A percentile compares a stretch with the other conserved stretches of the same genome.
phyloP scores from a whole-genome alignment of 2,113 vertebrate species.

The Sinocyclocheilus anophthalmus region DNA sequence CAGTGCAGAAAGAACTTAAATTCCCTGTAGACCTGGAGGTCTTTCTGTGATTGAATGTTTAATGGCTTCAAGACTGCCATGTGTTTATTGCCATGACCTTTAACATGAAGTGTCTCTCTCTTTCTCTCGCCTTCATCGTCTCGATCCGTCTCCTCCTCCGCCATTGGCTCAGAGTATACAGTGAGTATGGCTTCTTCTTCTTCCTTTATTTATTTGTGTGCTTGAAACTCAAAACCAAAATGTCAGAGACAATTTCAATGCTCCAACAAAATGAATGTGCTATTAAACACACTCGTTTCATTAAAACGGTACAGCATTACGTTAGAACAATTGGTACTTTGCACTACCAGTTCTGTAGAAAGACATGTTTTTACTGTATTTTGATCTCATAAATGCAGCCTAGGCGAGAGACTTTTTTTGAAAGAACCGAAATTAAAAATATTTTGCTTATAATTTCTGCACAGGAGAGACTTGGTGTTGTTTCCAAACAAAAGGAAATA shows the following conservation, averaged over 20 bases:
- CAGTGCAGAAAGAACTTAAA: background rate
- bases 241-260: background rate
- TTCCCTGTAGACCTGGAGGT: background rate
- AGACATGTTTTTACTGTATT: no score
- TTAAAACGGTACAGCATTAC: background rate
- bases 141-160: background rate
- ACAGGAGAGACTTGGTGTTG: no score
- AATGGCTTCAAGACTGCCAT: background rate
- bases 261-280: background rate
- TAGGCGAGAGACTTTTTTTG: no score
- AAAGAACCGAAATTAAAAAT: no score
- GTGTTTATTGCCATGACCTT: conserved; percentile 28
- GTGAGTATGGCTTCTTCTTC: conserved; percentile 7
- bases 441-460: no score
- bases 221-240: background rate
- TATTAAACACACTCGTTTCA: background rate
- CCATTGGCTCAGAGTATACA: conserved; percentile 30
- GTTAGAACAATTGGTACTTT: no score
- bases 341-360: no score
- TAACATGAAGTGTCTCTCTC: conserved; percentile 26
- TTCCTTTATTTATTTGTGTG: conserved; percentile 38
- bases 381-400: no score
- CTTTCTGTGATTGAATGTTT: background rate
- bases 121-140: background rate
- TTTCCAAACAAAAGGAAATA: no score